Evolutionary conservation across 2,888 invertebrate genomes (phyloP).

Genomic region (Dasypogon diadema): DNA sequence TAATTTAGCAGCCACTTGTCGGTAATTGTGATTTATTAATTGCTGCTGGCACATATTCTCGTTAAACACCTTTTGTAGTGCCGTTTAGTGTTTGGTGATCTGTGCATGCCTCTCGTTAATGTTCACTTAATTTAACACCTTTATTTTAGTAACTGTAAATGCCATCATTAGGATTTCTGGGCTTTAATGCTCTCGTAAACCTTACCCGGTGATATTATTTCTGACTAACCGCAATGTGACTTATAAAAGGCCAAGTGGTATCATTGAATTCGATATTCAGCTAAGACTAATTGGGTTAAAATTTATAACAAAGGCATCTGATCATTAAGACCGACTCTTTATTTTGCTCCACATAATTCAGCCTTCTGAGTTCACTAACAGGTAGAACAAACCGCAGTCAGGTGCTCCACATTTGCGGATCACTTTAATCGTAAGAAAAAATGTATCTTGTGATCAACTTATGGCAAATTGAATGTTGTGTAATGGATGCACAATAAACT

Average conservation of each 20-base stretch:
- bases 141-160: too few relatives aligned
- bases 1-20: too few relatives aligned
- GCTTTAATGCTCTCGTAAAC: too few relatives aligned
- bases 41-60: too few relatives aligned
- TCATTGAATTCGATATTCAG: background rate
- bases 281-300: background rate
- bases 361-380: slow-evolving; percentile 2
- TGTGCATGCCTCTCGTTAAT: too few relatives aligned
- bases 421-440: background rate
- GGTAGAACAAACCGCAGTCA: background rate
- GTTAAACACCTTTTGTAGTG: too few relatives aligned
- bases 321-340: background rate
- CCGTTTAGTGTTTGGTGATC: too few relatives aligned
- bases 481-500: too few relatives aligned
- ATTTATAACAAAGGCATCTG: background rate
- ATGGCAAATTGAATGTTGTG: too few relatives aligned
- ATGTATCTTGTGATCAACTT: background rate
- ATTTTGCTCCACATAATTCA: background rate
- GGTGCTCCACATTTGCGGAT: background rate
- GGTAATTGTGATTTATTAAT: too few relatives aligned
- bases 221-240: background rate
- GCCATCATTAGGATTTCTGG: too few relatives aligned
- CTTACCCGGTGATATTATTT: background rate
- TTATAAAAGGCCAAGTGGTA: background rate
- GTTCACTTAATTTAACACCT: too few relatives aligned